Evolutionary conservation across 1,140 invertebrate genomes (phyloP), one percentile per base, ranked within the genome.

Genomic region (Heliconius nattereri): DNA sequence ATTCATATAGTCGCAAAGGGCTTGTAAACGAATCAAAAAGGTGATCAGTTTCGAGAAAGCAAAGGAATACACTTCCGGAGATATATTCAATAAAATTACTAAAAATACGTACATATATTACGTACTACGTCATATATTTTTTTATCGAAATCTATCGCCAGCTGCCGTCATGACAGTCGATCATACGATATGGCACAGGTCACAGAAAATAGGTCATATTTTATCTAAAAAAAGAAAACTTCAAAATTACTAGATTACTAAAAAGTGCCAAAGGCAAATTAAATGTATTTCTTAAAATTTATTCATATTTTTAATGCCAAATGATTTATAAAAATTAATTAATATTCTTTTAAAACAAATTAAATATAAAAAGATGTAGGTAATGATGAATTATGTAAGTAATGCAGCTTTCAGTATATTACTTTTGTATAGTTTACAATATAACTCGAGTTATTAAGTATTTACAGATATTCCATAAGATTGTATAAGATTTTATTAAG

Each of bases 171-270:
- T 40, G 3, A 13, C 49, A 73, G 26, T 72, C n/a, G n/a, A 66
- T 66, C 49, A 26, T 73, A 71, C 45, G 76, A 60, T 73, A 78
- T 78, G 45, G 71, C 45, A 52, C 40, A 35, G 45, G 52, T 71
- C 76, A 78, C n/a, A n/a, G 76, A 23, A 78, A 78, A 72, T 60
- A 11, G 1, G 49, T 73, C 71, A 78, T 52, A 78, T 60, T 60
- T 26, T 26, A 60, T 60, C 7, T 60, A 60, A 60, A 60, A 26
- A 26, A 60, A 60, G 8, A 9, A 11, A 60, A 26, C 57, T 60
- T 60, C 20, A 13, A 60, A 60, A n/a, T 29, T 29, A 29, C 29
- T 29, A 29, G 29, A 29, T 57, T 57, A 57, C 5, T 57, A 7
- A n/a, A 57, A 57, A 57, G 54, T 57, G 54, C 20, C 54, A 57